Conservation (phyloP, 2,888 invertebrate species). For the Luperina testacea region DNA sequence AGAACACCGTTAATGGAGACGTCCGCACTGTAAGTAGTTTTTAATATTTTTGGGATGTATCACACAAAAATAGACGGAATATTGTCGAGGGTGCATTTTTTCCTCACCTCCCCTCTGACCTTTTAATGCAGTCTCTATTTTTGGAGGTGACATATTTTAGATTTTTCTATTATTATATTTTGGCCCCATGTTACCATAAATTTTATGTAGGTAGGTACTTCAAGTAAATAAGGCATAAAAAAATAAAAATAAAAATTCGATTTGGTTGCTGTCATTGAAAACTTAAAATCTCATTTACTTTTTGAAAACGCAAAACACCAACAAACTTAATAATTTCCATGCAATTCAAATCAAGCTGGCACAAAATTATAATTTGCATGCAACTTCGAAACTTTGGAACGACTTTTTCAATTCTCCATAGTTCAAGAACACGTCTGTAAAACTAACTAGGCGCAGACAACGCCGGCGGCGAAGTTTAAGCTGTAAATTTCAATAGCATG, state of each 20-base stretch:
- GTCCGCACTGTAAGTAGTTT: constrained; percentile 87
- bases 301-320: not conserved
- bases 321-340: not conserved
- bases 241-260: not conserved
- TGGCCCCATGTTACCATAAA: not conserved
- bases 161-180: constrained; percentile 41
- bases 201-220: not conserved
- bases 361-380: constrained; percentile 39
- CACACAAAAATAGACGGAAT: constrained; percentile 80
- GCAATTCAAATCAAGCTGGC: constrained; percentile 5
- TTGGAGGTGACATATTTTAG: constrained; percentile 51
- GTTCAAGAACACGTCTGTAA: constrained; percentile 69
- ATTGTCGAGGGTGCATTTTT: constrained; percentile 77
- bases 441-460: constrained; percentile 74
- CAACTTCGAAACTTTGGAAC: constrained; percentile 44
- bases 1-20: constrained; percentile 85
- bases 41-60: constrained; percentile 88
- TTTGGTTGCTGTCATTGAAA: not conserved
- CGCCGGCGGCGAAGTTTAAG: constrained; percentile 81
- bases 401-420: constrained; percentile 56
- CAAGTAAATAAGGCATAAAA: not conserved
- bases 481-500: constrained; percentile 88
- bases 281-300: not conserved
- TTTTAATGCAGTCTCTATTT: constrained; percentile 68
- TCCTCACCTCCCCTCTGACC: constrained; percentile 69